Base-by-base conservation (phyloP, 1,140 invertebrate genomes). In the Eueides isabella region DNA sequence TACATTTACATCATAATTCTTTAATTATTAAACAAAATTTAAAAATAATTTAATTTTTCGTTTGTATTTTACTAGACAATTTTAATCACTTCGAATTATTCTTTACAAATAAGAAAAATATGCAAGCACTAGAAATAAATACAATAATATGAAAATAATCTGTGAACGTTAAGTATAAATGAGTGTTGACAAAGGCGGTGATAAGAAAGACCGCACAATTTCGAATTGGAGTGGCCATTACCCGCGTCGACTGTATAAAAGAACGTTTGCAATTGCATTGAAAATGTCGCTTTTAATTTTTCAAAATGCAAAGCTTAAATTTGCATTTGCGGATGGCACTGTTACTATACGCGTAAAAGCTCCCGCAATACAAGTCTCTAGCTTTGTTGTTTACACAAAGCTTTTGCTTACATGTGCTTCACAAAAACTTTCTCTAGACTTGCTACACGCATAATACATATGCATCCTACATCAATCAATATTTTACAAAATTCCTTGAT, bases 271-370 rank as follows among this genome's bases (percentile, higher is more conserved):
- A 87, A 90, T 91, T 87, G 85, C 88, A 89, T 89, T 87, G 82
- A 86, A 91, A 91, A 87, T 86, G 87, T 87, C 83, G 87, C 84
- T 91, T 91, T 90, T 89, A 90, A 90, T 87, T 88, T 90, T 87
- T 89, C 83, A 80, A 88, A 90, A 87, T 85, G 83, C 85, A 89
- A 91, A 91, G 84, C 82, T 81, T 85, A 87, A 90, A 88, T 89
- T 89, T 81, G 77, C 86, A 80, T 88, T 89, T 90, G 86, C 80
- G 81, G 81, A 77, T 81, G 79, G 82, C 73, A 88, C 83, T 81
- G 86, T 86, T 87, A 84, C 85, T 85, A 86, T 81, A 75, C 81
- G 83, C 83, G 85, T 89, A 90, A 90, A 91, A 91, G 88, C 88
- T 72, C 80, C 72, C 77, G 72, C 79, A 81, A 80, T 80, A 80